Evolutionary conservation across 2,888 invertebrate genomes (phyloP).

Genomic region (Cylloceria caligata): DNA sequence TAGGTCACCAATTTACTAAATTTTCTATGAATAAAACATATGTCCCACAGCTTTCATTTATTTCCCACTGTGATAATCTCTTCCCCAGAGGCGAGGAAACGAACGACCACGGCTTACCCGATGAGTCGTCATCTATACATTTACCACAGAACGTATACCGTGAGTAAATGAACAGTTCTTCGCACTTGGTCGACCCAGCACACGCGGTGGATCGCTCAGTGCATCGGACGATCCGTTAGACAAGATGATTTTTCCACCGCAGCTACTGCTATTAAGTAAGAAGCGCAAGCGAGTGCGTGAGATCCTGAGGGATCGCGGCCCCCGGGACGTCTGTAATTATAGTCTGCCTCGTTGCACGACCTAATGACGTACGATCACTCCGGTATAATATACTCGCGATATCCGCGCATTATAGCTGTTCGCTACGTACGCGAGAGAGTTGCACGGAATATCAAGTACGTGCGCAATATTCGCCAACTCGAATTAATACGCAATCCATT

Average conservation of each 20-base stretch:
- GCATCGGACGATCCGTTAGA: conserved; percentile 53
- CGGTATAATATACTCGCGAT: conserved; percentile 54
- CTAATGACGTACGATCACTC: conserved; percentile 67
- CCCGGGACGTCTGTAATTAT: conserved; percentile 63
- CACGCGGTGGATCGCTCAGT: conserved; percentile 11
- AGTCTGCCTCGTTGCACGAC: conserved; percentile 62
- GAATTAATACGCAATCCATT: conserved; percentile 47
- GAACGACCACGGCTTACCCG: conserved; percentile 24
- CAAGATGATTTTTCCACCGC: conserved; percentile 35
- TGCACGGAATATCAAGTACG: conserved; percentile 17
- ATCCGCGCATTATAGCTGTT: conserved; percentile 48
- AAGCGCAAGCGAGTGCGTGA: conserved; percentile 53
- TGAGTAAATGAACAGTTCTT: conserved; percentile 43
- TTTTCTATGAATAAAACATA: not conserved
- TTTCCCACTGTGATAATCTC: not conserved
- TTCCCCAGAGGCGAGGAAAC: not conserved
- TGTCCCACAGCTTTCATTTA: not conserved
- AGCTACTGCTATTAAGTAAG: conserved; percentile 19
- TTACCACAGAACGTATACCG: not conserved
- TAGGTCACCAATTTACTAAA: no score
- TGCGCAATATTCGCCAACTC: conserved; percentile 34
- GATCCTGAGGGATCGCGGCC: conserved; percentile 45
- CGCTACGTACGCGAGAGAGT: conserved; percentile 5
- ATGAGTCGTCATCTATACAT: conserved; percentile 29
- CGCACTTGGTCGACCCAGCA: conserved; percentile 20